A percentile compares a stretch with the other conserved stretches of the same genome.
phyloP scores from a whole-genome alignment of 1,140 invertebrate species.

The Hylyphantes graminicola region DNA sequence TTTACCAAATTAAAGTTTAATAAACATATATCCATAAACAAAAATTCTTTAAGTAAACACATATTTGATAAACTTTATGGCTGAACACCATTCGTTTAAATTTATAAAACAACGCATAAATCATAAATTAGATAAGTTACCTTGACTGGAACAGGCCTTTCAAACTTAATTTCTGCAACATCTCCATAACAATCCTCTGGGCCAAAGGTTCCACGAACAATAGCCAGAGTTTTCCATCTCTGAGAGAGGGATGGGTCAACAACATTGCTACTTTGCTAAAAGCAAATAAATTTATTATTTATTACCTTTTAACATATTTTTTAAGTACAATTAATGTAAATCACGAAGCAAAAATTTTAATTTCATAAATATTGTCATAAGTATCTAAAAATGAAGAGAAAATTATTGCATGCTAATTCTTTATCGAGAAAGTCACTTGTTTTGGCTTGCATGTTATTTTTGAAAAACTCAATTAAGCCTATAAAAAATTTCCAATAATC shows the following conservation, averaged over 20 bases:
- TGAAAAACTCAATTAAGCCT: no score
- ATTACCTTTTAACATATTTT: not conserved
- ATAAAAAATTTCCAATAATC: no score
- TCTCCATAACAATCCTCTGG: slow-evolving; percentile 79
- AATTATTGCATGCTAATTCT: no score
- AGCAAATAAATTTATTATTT: slow-evolving; percentile 4
- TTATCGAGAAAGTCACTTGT: no score
- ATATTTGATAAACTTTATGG: not conserved
- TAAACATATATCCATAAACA: not conserved
- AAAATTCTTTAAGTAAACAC: not conserved
- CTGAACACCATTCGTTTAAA: not conserved
- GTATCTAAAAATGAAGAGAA: no score
- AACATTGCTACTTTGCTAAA: slow-evolving; percentile 62
- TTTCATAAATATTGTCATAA: no score
- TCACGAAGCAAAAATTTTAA: no score
- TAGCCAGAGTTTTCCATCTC: slow-evolving; percentile 80
- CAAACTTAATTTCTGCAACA: slow-evolving; percentile 90
- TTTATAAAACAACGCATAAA: not conserved
- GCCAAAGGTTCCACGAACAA: slow-evolving; percentile 78
- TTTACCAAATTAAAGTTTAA: not conserved
- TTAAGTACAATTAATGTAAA: not conserved
- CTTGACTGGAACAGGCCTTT: slow-evolving; percentile 86
- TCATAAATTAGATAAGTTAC: slow-evolving; percentile 67
- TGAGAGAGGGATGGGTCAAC: slow-evolving; percentile 65
- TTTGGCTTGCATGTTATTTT: no score